Evolutionary conservation across 2,113 vertebrate species (phyloP).

Genomic region (Muscicapa adusta): DNA sequence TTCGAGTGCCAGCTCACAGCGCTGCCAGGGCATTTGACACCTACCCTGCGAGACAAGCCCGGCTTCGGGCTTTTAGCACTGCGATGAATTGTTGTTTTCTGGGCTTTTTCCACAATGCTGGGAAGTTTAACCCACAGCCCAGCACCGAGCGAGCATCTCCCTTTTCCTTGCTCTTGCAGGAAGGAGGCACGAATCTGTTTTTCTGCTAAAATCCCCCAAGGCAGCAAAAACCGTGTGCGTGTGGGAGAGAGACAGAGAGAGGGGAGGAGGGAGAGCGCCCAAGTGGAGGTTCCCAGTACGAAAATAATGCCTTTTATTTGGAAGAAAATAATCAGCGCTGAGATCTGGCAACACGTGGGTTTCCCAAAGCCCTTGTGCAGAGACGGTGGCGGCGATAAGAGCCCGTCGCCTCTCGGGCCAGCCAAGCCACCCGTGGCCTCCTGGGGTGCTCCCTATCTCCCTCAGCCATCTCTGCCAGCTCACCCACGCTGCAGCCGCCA

Average conservation of each 20-base stretch:
- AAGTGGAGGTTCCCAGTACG: background rate
- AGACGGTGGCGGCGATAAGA: background rate
- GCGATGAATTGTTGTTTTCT: background rate
- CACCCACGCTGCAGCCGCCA: background rate
- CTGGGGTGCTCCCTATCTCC: background rate
- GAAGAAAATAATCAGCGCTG: background rate
- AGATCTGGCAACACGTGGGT: slow-evolving; percentile 42
- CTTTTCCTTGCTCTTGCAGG: background rate
- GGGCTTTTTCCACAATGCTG: background rate
- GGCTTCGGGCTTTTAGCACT: background rate
- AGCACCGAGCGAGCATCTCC: background rate
- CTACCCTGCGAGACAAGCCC: background rate
- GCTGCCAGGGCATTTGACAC: background rate
- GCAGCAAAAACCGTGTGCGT: background rate
- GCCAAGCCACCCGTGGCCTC: background rate
- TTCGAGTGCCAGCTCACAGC: background rate
- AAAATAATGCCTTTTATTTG: slow-evolving; percentile 42
- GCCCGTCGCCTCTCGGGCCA: background rate
- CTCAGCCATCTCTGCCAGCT: slow-evolving; percentile 20
- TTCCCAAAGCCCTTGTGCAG: slow-evolving; percentile 40
- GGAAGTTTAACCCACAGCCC: background rate
- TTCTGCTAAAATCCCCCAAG: slow-evolving; percentile 29
- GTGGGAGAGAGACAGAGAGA: background rate
- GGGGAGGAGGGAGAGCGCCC: background rate
- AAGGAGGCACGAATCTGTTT: background rate